A percentile compares a stretch with the other conserved stretches of the same genome.
phyloP scores from a whole-genome alignment of 1,140 invertebrate genomes.

The Drosophila grimshawi region DNA sequence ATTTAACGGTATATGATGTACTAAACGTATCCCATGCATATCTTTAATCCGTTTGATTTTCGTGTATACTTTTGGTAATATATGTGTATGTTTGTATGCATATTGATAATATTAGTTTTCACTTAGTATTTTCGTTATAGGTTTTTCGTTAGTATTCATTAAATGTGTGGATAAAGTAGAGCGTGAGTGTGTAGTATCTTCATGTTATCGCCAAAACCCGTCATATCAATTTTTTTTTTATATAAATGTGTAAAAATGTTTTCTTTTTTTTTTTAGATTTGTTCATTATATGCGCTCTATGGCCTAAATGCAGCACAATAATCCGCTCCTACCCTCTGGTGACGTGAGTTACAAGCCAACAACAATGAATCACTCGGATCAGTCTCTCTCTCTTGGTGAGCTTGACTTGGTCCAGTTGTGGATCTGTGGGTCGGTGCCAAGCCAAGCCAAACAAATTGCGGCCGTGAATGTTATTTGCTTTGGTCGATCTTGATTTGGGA shows the following conservation, averaged over 20 bases:
- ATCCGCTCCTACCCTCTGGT: not conserved
- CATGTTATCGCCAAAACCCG: not conserved
- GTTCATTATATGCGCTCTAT: constrained; percentile 33
- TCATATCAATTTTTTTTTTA: constrained; percentile 8
- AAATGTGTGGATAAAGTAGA: constrained; percentile 36
- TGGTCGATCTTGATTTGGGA: not conserved
- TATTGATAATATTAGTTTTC: constrained; percentile 54
- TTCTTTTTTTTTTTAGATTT: constrained; percentile 17
- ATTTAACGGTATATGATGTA: constrained; percentile 44
- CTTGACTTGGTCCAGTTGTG: constrained; percentile 17
- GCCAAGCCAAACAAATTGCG: constrained; percentile 67
- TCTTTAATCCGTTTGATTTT: constrained; percentile 12
- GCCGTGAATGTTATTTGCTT: constrained; percentile 40
- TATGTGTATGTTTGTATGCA: constrained; percentile 12
- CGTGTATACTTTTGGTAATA: constrained; percentile 30
- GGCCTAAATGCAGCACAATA: constrained; percentile 52
- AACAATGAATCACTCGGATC: constrained; percentile 63
- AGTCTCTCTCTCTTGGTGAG: constrained; percentile 52
- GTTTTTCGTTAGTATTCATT: constrained; percentile 1
- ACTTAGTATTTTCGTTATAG: constrained; percentile 27
- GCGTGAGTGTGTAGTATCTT: constrained; percentile 10
- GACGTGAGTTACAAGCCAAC: constrained; percentile 21
- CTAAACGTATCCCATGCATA: constrained; percentile 44
- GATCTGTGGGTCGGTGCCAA: constrained; percentile 28
- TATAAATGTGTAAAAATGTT: constrained; percentile 57